Conservation (phyloP, 2,113 vertebrate genomes). For the Thomomys bottae region DNA sequence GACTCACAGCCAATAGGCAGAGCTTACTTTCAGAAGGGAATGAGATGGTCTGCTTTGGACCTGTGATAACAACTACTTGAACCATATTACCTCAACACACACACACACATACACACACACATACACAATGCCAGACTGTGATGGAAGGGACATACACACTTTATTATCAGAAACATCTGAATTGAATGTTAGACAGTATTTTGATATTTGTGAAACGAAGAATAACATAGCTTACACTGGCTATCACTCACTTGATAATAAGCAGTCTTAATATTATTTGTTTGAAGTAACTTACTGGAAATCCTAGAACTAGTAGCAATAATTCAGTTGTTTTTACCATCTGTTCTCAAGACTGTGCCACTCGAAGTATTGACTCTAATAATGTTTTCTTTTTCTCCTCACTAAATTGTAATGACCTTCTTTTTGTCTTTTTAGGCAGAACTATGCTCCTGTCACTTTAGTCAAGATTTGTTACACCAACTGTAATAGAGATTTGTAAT, state of each 20-base stretch:
- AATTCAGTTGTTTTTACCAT: background rate
- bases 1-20: background rate
- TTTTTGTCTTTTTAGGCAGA: background rate
- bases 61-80: background rate
- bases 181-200: background rate
- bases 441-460: background rate
- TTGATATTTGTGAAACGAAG: background rate
- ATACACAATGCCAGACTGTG: background rate
- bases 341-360: background rate
- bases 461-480: background rate
- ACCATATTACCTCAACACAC: background rate
- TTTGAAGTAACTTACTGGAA: constrained; percentile 16
- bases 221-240: background rate
- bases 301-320: background rate
- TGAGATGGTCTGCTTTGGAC: background rate
- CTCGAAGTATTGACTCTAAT: background rate
- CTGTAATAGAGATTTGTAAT: background rate
- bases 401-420: background rate
- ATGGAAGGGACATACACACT: background rate
- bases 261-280: background rate
- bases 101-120: background rate
- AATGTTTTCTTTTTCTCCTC: background rate
- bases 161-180: background rate
- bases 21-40: background rate
- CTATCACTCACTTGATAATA: background rate